Evolutionary conservation across 2,888 invertebrate genomes (phyloP).

Genomic region (Timandra comae): DNA sequence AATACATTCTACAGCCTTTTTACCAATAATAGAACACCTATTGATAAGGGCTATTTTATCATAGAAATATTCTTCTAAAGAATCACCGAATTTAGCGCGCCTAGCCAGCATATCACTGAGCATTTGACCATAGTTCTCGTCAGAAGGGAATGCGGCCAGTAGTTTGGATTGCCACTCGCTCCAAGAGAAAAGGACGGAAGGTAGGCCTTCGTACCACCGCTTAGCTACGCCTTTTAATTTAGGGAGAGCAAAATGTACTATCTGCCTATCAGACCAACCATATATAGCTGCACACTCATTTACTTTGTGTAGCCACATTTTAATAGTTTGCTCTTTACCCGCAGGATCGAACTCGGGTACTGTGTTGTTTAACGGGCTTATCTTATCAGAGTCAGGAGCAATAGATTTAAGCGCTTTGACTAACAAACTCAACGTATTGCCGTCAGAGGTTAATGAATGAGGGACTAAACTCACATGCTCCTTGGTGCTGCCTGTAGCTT

Average conservation of each 20-base stretch:
- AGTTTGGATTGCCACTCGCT: constrained; percentile 17
- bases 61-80: constrained; percentile 9
- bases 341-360: background rate
- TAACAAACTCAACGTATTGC: background rate
- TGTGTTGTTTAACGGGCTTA: background rate
- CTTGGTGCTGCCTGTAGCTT: no score
- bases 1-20: background rate
- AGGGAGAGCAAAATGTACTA: background rate
- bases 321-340: constrained; percentile 10
- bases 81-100: constrained; percentile 9
- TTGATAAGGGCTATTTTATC: background rate
- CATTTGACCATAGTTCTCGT: constrained; percentile 14
- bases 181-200: constrained; percentile 15
- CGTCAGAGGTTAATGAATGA: background rate
- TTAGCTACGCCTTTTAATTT: constrained; percentile 9
- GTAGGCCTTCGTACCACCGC: constrained; percentile 17
- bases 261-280: constrained; percentile 1
- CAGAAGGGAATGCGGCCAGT: constrained; percentile 11
- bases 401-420: background rate
- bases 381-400: background rate
- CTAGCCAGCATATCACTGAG: constrained; percentile 16
- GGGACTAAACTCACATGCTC: background rate
- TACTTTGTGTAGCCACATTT: constrained; percentile 16
- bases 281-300: constrained; percentile 7
- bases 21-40: background rate